Percentiles rank a stretch among this genome's conserved stretches.
Conservation (phyloP, 2,113 vertebrate genomes). For the Tragelaphus buxtoni region DNA sequence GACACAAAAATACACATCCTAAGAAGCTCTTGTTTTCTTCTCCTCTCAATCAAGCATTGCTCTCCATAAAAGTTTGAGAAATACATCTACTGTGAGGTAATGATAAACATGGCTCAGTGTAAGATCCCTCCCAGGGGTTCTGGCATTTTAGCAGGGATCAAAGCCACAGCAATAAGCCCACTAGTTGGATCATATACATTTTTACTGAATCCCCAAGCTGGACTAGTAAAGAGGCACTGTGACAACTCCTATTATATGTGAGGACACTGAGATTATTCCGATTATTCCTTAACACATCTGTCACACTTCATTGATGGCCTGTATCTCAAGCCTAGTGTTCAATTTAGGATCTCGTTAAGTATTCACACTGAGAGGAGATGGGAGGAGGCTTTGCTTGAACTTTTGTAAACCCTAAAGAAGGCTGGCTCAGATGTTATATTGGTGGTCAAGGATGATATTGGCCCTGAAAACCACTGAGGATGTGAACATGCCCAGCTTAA, state of each 20-base stretch:
- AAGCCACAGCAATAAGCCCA: conserved; percentile 23
- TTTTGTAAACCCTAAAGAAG: not conserved
- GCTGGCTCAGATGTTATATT: not conserved
- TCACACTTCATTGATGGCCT: not conserved
- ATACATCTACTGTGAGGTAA: not conserved
- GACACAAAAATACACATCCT: not conserved
- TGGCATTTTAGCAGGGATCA: conserved; percentile 24
- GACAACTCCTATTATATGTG: not conserved
- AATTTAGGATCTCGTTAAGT: not conserved
- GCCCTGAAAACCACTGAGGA: not conserved
- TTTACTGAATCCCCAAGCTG: not conserved
- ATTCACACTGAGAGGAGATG: not conserved
- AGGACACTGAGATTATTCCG: not conserved
- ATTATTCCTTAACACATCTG: not conserved
- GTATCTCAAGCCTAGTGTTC: not conserved
- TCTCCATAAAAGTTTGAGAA: conserved; percentile 15
- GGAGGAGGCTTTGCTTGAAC: not conserved
- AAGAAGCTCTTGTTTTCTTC: not conserved
- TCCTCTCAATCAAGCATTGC: not conserved
- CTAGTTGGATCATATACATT: conserved; percentile 6
- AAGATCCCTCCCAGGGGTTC: not conserved
- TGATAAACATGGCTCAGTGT: not conserved
- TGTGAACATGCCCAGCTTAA: not conserved
- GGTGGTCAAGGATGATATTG: not conserved
- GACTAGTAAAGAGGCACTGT: not conserved